These are phyloP conservation scores for Porites cylindrica DNA, from an alignment of 92 coral and sea anemone genomes.

Conservation along the genomic window DNA sequence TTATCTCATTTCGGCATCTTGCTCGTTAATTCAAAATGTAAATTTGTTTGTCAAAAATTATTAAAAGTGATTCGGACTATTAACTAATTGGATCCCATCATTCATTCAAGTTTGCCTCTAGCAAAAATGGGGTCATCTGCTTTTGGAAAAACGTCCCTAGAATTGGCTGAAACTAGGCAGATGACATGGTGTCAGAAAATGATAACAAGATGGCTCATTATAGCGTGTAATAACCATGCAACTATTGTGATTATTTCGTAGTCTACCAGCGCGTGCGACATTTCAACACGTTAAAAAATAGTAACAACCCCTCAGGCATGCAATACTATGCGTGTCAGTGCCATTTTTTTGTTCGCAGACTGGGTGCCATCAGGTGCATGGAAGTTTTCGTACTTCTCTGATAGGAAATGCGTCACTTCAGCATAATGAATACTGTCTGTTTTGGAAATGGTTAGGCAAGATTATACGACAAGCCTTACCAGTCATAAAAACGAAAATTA, in stretches of 20 bases:
- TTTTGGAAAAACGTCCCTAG: neutral
- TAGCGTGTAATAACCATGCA: neutral
- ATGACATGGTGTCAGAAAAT: neutral
- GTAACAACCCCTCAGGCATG: conserved; percentile 7
- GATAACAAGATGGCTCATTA: neutral
- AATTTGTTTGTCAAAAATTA: neutral
- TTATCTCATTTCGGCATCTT: no score
- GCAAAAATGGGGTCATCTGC: conserved; percentile 1
- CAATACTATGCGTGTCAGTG: neutral
- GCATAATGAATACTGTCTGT: no score
- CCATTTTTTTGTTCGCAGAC: neutral
- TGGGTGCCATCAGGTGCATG: neutral
- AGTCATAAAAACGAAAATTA: no score
- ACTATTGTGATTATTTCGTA: neutral
- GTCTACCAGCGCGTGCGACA: neutral
- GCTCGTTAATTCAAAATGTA: no score
- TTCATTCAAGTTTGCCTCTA: neutral
- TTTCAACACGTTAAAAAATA: neutral
- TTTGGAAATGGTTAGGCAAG: no score
- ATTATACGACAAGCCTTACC: no score
- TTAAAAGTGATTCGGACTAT: neutral
- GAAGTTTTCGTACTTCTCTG: neutral
- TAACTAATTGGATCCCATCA: neutral
- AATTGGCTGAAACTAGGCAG: neutral
- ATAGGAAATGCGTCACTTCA: no score